Evolutionary conservation across 2,888 invertebrate species (phyloP), one percentile per base, ranked within the genome.

Genomic region (Limnephilus lunatus): DNA sequence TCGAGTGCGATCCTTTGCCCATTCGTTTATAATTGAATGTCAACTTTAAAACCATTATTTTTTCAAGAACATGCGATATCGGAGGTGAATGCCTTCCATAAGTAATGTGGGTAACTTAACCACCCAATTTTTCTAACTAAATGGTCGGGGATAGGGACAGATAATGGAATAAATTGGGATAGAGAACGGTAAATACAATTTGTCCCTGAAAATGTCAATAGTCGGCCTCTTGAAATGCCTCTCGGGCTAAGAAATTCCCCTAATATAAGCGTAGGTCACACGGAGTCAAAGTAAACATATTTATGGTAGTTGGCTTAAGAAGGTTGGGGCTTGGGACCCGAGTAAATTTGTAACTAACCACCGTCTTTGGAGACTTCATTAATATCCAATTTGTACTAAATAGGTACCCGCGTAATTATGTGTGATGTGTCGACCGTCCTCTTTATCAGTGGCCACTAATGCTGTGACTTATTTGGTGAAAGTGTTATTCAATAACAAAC

Each of bases 181-280:
- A 68, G 68, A 68, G 9, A 68, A 25, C 68, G 68, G 68, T 68
- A 68, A 30, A 48, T 30, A 86, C 44, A 86, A 86, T 39, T 44
- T 44, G n/a, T 14, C 86, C 32, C 87, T 68, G 68, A 31, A 48
- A 87, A 87, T 87, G 32, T 87, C 87, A 87, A 85, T 82, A 32
- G 53, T 68, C 90, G 85, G 85, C 68, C 30, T 90, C 85, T 85
- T 90, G 68, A 90, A 85, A 85, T 53, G 31, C 90, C 35, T 90
- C 25, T 68, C 25, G 44, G 80, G 14, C 89, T 39, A 31, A 19
- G 31, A n/a, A 39, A 39, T 68, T 19, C 80, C 30, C 89, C n/a
- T 80, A 53, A 89, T 53, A 68, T 80, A 32, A 32, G 32, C 89
- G 80, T 32, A 89, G 48, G 89, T 68, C 68, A 68, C 25, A 53